Percentiles rank a stretch among this genome's conserved stretches.
These are phyloP conservation scores for Neotragus pygmaeus DNA, from an alignment of 2,113 vertebrate genomes.

Conservation along the genomic window DNA sequence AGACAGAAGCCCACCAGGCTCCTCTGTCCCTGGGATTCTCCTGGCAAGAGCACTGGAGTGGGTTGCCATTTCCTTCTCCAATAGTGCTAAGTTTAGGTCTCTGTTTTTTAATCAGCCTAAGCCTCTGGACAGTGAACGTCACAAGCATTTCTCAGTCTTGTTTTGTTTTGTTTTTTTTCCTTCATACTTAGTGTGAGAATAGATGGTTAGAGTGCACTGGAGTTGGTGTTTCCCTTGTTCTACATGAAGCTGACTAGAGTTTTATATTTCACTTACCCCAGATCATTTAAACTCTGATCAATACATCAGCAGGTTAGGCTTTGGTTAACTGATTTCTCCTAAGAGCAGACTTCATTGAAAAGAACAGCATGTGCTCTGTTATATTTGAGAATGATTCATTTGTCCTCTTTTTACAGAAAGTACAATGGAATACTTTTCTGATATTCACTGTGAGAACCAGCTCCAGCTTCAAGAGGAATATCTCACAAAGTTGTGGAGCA, in stretches of 20 bases:
- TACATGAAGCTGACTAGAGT: background rate
- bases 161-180: accelerated
- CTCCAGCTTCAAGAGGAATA: background rate
- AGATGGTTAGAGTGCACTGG: background rate
- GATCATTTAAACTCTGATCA: background rate
- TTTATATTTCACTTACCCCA: background rate
- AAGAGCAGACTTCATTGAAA: background rate
- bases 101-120: background rate
- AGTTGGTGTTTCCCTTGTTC: background rate
- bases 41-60: too few relatives aligned
- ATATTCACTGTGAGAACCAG: background rate
- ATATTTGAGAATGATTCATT: background rate
- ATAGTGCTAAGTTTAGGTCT: background rate
- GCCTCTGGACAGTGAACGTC: background rate
- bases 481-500: background rate
- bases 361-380: background rate
- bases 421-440: background rate
- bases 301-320: background rate
- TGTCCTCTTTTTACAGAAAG: background rate
- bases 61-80: too few relatives aligned
- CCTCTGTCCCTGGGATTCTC: too few relatives aligned
- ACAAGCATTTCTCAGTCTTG: background rate
- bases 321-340: background rate
- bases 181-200: background rate
- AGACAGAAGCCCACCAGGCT: too few relatives aligned